phyloP scores from a whole-genome alignment of 2,797 vertebrate genomes.

The Chaetophractus vellerosus region DNA sequence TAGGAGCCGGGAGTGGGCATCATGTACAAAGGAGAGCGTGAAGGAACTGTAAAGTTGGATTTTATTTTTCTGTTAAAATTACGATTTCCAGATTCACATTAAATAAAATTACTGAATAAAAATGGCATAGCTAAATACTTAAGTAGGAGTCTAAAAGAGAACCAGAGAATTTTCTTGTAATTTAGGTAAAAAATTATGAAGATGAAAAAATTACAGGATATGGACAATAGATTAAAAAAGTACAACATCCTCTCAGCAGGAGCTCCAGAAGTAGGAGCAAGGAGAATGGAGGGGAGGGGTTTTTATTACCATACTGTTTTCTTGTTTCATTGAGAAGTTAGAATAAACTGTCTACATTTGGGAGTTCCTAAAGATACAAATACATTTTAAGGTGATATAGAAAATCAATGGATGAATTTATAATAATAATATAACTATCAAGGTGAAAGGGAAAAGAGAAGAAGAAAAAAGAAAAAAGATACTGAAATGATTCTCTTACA shows the following conservation, averaged over 20 bases:
- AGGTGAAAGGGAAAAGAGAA: not conserved
- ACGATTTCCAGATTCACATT: conserved; percentile 10
- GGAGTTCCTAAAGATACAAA: not conserved
- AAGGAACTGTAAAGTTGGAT: not conserved
- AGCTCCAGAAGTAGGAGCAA: not conserved
- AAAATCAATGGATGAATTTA: not conserved
- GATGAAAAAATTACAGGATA: not conserved
- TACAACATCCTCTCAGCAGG: not conserved
- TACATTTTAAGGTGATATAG: not conserved
- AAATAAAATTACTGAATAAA: conserved; percentile 16
- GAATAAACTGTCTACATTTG: not conserved
- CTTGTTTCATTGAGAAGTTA: not conserved
- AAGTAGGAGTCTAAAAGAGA: not conserved
- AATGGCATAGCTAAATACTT: not conserved
- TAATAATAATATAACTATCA: not conserved
- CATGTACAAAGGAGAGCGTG: not conserved
- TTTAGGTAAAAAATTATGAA: not conserved
- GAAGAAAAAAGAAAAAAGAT: not conserved
- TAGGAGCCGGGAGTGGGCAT: not conserved
- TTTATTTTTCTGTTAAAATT: not conserved
- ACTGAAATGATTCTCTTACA: not conserved
- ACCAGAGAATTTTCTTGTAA: not conserved
- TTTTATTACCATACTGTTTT: not conserved
- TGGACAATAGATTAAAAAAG: not conserved
- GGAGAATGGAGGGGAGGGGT: not conserved